These are phyloP conservation scores for Rhodinocichla rosea DNA, from an alignment of 2,113 vertebrate genomes.

Conservation along the genomic window DNA sequence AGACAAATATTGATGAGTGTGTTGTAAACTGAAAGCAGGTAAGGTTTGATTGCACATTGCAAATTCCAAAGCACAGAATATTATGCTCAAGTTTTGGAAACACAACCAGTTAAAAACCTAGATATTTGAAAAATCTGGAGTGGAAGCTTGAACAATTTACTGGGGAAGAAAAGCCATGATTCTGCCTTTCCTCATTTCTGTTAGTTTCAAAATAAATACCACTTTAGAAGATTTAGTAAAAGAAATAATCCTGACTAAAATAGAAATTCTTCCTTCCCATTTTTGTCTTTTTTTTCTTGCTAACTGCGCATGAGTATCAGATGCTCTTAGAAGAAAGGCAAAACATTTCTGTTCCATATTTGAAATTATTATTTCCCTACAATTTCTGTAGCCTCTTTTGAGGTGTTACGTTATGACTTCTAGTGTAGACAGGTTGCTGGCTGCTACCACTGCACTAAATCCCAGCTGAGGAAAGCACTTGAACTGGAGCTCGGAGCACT, in stretches of 20 bases:
- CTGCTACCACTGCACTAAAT: constrained; percentile 1
- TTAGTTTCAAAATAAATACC: not conserved
- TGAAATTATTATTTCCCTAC: not conserved
- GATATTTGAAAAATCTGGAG: not conserved
- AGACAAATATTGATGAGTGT: not conserved
- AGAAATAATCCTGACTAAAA: not conserved
- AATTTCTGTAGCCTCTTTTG: not conserved
- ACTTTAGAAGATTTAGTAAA: not conserved
- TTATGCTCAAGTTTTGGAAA: not conserved
- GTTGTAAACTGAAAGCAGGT: not conserved
- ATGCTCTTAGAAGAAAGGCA: not conserved
- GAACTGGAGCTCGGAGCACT: not conserved
- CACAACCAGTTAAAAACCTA: not conserved
- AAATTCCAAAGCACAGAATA: not conserved
- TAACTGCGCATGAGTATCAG: not conserved
- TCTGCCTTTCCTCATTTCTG: not conserved
- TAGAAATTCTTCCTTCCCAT: not conserved
- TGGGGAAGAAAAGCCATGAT: not conserved
- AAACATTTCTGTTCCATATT: not conserved
- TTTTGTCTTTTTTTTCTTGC: not conserved
- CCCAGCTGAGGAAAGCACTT: constrained; percentile 5
- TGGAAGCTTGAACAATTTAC: not conserved
- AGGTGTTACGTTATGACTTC: not conserved
- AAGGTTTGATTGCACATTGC: not conserved
- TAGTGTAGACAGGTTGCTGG: constrained; percentile 16